Evolutionary conservation across 2,797 vertebrate genomes (phyloP), one percentile per base, ranked within the genome.

Genomic region (Microctenopoma lineatum): DNA sequence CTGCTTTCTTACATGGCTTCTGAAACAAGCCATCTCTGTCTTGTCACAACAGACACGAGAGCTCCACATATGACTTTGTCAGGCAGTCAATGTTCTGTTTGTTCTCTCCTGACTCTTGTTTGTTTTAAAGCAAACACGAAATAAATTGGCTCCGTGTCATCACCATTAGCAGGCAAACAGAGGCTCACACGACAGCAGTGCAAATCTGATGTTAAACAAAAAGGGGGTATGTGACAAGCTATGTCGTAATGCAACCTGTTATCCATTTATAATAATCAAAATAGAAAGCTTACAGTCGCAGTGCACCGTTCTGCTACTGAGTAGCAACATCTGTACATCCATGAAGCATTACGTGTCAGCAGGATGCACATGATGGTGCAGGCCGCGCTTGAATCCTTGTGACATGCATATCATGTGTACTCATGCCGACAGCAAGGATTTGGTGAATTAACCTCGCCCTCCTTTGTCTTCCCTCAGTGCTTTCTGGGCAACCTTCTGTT

Each of bases 141-240:
- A 86, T 87, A 90, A 90, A 92, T 88, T 89, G 85, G 79, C 83
- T 92, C 52, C 41, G n/a, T 90, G 89, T 91, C 85, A 88, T 88
- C 81, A 60, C 79, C 83, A 70, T 87, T 88, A 83, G 67, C 81
- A 75, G 84, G 83, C 79, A 66, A 83, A 84, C 80, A 73, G 79
- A 84, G 83, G 61, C 81, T 74, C 79, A 73, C 63, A 52, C 86
- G 85, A 77, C 81, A 72, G 80, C 74, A 57, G 81, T 79, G 73
- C 81, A 74, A 85, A 90, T 89, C 80, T 80, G 84, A 86, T 77
- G 81, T 74, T 84, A 84, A 86, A 90, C 90, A 89, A 92, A 21
- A 90, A 86, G 72, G 81, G 70, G 87, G 84, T 81, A 84, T 83
- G 79, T 83, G 88, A 87, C 81, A 86, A 80, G 83, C 76, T 79